Evolutionary conservation across 23 tunicate genomes (phyloP).

Genomic region (Phallusia fumigata): DNA sequence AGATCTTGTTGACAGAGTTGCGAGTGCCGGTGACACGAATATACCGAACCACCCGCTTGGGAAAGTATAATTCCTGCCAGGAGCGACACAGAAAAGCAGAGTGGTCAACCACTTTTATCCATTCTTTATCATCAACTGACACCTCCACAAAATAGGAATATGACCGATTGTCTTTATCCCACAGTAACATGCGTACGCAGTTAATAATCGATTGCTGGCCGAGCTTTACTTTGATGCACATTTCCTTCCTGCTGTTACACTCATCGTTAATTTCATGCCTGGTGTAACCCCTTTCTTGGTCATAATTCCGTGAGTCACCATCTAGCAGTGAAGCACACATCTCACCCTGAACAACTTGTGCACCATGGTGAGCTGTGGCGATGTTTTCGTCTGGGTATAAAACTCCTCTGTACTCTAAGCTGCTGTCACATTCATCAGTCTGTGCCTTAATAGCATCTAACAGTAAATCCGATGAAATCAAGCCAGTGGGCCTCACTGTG

Average conservation of each 20-base stretch:
- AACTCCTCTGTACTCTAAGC: constrained; percentile 66
- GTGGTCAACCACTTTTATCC: constrained; percentile 76
- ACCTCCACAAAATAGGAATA: constrained; percentile 83
- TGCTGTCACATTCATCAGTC: constrained; percentile 60
- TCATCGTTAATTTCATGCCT: constrained; percentile 85
- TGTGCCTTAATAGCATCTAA: constrained; percentile 88
- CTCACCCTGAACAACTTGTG: constrained; percentile 93
- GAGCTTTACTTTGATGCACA: constrained; percentile 79
- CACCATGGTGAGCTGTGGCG: constrained; percentile 87
- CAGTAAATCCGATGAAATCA: constrained; percentile 67
- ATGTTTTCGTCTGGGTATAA: constrained; percentile 82
- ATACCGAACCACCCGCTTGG: constrained; percentile 84
- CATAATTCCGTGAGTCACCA: constrained; percentile 79
- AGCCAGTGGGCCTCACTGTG: constrained; percentile 79
- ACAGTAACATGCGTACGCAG: constrained; percentile 69
- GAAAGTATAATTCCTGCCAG: constrained; percentile 86
- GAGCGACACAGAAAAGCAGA: constrained; percentile 77
- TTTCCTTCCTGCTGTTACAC: constrained; percentile 51
- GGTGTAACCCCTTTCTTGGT: constrained; percentile 69
- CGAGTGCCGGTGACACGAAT: constrained; percentile 95
- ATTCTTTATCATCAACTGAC: constrained; percentile 90
- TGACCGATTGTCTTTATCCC: constrained; percentile 89
- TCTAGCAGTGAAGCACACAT: constrained; percentile 82
- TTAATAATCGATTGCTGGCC: constrained; percentile 92
- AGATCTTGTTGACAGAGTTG: constrained; percentile 78